Base-by-base conservation (phyloP, 1,140 invertebrate genomes). In the Euborellia annulipes region DNA sequence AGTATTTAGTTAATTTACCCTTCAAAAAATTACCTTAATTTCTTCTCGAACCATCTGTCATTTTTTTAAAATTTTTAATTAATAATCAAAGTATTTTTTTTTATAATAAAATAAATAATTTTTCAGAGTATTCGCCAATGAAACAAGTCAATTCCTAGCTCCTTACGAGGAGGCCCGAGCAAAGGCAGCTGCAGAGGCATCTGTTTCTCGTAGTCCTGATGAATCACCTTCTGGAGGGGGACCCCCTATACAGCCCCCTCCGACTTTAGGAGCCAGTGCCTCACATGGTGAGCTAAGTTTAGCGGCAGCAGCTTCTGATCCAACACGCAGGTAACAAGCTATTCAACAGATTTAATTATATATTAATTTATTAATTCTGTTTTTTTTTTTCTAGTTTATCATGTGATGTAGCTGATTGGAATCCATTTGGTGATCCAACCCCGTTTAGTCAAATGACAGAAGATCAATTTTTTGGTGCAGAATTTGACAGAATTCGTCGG, bases 401-500 rank as follows among this genome's bases (percentile, higher is more conserved):
- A 42, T 69, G 68, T 19, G 73, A 76, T 52, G 67, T 79, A 18
- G 68, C 69, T 2, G 75, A 79, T 50, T 87, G 83, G 83, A 88
- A 88, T 70, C 85, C 84, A 17, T 88, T 87, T 56, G 36, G 19
- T 6, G 79, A 82, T 56, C 64, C 71, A 40, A 65, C 71, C 22
- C 72, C 73, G n/a, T 85, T 85, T 58, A 75, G 70, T 59, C 72
- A 78, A 54, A 71, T 84, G 61, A 80, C 78, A 2, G 85, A 88
- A 55, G 85, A 88, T 68, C 76, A 83, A 53, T 77, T 86, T 53
- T 88, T 88, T 64, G 85, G 85, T 45, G 81, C 80, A 19, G 85
- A 88, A 64, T 88, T 88, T 62, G 84, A 88, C 57, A 83, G 82
- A 63, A 82, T 88, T 54, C 66, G 84, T 55, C 70, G 79, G 55